Evolutionary conservation across 2,113 vertebrate species (phyloP).

Genomic region (Ailuropoda melanoleuca): DNA sequence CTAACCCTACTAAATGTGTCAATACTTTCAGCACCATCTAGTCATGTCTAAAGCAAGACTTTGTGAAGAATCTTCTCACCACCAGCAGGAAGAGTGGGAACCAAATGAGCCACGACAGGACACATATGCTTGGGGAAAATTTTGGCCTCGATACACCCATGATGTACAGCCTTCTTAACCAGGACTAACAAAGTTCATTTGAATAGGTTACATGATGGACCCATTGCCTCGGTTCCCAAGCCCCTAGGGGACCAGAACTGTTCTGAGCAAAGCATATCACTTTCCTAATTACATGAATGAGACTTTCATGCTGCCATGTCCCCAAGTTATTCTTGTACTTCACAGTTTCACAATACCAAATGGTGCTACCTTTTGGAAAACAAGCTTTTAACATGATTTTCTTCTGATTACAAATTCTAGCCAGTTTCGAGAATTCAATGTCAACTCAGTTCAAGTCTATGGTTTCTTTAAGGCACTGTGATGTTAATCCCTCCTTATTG

Average conservation of each 20-base stretch:
- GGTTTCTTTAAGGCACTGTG: neutral
- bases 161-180: neutral
- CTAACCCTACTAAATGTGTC: neutral
- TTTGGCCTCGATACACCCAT: neutral
- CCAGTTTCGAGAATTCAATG: neutral
- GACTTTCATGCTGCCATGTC: neutral
- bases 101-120: neutral
- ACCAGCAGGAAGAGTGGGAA: neutral
- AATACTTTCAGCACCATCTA: neutral
- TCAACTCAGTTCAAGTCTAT: neutral
- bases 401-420: neutral
- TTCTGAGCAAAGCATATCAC: slow-evolving; percentile 7
- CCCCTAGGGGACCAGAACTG: neutral
- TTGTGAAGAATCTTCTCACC: neutral
- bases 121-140: neutral
- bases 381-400: neutral
- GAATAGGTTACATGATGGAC: neutral
- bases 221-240: neutral
- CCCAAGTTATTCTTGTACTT: neutral
- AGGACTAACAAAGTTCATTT: neutral
- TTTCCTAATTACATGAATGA: neutral
- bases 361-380: neutral
- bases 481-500: neutral
- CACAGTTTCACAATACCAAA: neutral
- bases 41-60: neutral